Percentiles rank a stretch among this genome's conserved stretches.
Conservation (phyloP, 2,797 vertebrate genomes). For the Molothrus ater region DNA sequence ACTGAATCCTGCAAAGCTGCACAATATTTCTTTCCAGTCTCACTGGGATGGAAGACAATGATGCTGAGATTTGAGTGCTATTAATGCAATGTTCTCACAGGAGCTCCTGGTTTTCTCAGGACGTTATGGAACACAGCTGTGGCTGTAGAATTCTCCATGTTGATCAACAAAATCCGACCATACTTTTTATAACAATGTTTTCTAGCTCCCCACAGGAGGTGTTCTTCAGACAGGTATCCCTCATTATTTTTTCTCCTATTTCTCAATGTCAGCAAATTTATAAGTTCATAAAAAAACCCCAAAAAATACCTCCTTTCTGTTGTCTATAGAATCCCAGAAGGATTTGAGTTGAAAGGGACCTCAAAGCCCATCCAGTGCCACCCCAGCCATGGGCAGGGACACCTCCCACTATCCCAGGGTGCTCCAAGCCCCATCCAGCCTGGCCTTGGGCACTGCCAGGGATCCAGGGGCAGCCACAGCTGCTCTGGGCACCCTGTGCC, state of each 20-base stretch:
- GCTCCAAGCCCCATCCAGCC: fast-evolving
- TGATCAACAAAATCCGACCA: background rate
- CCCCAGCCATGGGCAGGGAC: background rate
- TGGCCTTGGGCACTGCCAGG: background rate
- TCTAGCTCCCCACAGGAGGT: background rate
- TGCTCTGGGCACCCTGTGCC: background rate
- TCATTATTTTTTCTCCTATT: background rate
- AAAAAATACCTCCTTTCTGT: fast-evolving
- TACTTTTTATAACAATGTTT: background rate
- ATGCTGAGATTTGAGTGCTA: background rate
- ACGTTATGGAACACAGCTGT: background rate
- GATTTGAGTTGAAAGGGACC: fast-evolving
- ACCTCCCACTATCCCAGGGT: fast-evolving
- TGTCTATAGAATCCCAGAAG: fast-evolving
- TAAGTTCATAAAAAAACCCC: background rate
- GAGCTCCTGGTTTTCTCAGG: background rate
- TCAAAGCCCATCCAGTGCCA: fast-evolving
- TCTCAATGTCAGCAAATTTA: background rate
- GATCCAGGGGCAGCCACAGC: background rate
- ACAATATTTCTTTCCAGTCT: background rate
- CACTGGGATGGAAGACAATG: too few relatives aligned
- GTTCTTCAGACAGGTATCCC: background rate
- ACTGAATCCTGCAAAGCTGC: background rate
- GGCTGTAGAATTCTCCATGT: background rate
- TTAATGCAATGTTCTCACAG: background rate